Base-by-base conservation (phyloP, 2,113 vertebrate genomes). In the Machaerirhynchus nigripectus region DNA sequence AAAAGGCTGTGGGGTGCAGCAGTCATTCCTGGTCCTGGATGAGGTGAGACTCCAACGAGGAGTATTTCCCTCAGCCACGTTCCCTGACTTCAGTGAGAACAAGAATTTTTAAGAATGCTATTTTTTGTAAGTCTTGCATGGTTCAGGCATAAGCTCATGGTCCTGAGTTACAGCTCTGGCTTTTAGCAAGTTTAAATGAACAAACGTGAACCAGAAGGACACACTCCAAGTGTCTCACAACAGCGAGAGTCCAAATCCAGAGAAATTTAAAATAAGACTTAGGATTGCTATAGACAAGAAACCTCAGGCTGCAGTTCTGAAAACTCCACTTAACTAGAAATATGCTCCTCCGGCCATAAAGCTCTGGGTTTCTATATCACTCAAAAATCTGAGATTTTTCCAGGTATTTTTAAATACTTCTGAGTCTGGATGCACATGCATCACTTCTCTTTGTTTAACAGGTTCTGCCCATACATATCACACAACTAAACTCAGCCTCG, bases 401-500 rank as follows among this genome's bases (percentile, higher is more conserved):
- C 63, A 74, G 18, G 7, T 65, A 35, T 73, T 10, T 63, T 86
- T 73, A 90, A 90, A 52, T n/a, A 39, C 28, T 79, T 84, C n/a
- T 79, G 35, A 20, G 12, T 95, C 74, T 84, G 39, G 33, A 79
- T 33, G n/a, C 9, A 60, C 3, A 2, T n/a, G 31, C 22, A 42
- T 18, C 30, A 1, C 17, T 78, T 67, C 26, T 56, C 12, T 84
- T 67, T 69, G 60, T 86, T 90, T 56, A 79, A 56, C 21, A 73
- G 17, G 30, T 71, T 82, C 30, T 87, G 33, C 31, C 21, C 53
- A 69, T 64, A 20, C 50, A 27, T 53, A 65, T 39, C 28, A 65
- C 47, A 87, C 42, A 71, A 68, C 8, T 50, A 78, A 95, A 94
- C 19, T 84, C 61, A 85, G 81, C 78, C 69, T 61, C 89, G n/a